Conservation (phyloP, 2,888 invertebrate species). For the Graphium colonna region DNA sequence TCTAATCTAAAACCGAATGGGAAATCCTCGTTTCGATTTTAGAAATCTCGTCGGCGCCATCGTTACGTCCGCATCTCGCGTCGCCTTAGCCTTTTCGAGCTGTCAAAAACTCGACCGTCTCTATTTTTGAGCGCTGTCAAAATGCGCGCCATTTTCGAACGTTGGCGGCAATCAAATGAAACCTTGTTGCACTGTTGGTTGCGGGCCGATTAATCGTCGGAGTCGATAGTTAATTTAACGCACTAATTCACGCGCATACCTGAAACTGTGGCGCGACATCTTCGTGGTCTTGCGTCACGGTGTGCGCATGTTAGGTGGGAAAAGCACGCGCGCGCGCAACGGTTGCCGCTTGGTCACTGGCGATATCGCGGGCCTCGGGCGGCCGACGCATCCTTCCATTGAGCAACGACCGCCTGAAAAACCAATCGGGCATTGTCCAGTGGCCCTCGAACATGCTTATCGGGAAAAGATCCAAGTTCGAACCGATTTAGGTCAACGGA, state of each 20-base stretch:
- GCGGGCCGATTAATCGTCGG: not conserved
- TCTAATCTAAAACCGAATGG: slow-evolving; percentile 12
- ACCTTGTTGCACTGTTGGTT: not conserved
- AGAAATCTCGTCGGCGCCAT: slow-evolving; percentile 6
- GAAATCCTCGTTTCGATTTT: slow-evolving; percentile 6
- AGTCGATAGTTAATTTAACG: slow-evolving; percentile 16
- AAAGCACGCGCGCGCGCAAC: slow-evolving; percentile 36
- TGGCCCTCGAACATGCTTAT: not conserved
- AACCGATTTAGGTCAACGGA: not conserved
- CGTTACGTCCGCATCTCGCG: not conserved
- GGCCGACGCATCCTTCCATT: slow-evolving; percentile 47
- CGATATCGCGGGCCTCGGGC: slow-evolving; percentile 31
- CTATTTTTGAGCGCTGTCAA: not conserved
- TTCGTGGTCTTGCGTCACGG: slow-evolving; percentile 33
- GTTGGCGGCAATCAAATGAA: not conserved
- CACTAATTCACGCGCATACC: slow-evolving; percentile 38
- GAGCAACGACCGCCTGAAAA: slow-evolving; percentile 42
- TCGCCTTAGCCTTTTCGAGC: not conserved
- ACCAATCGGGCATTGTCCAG: slow-evolving; percentile 5
- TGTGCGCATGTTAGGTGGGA: slow-evolving; percentile 29
- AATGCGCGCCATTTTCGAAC: slow-evolving; percentile 10
- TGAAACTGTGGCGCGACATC: slow-evolving; percentile 43
- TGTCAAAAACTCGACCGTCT: not conserved
- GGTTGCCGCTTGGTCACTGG: slow-evolving; percentile 34
- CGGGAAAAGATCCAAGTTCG: not conserved